Base-by-base conservation (phyloP, 2,797 vertebrate species). In the Prunella strophiata region DNA sequence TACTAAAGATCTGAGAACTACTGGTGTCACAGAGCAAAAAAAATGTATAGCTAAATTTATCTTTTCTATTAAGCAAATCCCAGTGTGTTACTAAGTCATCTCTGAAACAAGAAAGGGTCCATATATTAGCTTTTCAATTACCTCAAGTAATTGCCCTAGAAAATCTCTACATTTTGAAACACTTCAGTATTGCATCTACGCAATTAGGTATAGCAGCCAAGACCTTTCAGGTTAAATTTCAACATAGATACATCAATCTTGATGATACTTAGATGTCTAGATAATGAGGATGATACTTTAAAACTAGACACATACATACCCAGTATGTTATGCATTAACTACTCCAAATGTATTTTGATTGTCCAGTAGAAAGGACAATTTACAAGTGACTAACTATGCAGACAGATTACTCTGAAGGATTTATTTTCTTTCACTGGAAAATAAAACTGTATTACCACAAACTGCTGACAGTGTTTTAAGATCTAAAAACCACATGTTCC, bases 401-500 rank as follows among this genome's bases (percentile, higher is more conserved):
- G 29, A 77, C 43, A 91, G 63, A 93, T 88, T 94, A 62, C 71
- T 81, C 34, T 71, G 51, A 94, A 27, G 89, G 59, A 62, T 48
- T 72, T 50, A 43, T 57, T 61, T 84, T 82, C 66, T 75, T 90
- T 74, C 77, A 92, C 62, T 54, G 87, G 66, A 96, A 95, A 95
- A 78, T 88, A 96, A 92, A 84, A 67, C 40, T 83, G 12, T 8
- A 91, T 40, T n/a, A 85, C 87, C 43, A 92, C 13, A 88, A 89
- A 82, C 72, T 59, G 40, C 48, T 92, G 87, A 58, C 79, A 88
- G 55, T 82, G 59, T 88, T 71, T 93, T 51, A 88, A 96, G 58
- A 80, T 52, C 73, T 81, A 82, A 74, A 91, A 93, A 79, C 76
- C 94, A 96, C 94, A 97, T 98, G 98, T 90, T 98, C 97, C 96